Conservation (phyloP, 2,888 invertebrate species). For the Agrotis exclamationis region DNA sequence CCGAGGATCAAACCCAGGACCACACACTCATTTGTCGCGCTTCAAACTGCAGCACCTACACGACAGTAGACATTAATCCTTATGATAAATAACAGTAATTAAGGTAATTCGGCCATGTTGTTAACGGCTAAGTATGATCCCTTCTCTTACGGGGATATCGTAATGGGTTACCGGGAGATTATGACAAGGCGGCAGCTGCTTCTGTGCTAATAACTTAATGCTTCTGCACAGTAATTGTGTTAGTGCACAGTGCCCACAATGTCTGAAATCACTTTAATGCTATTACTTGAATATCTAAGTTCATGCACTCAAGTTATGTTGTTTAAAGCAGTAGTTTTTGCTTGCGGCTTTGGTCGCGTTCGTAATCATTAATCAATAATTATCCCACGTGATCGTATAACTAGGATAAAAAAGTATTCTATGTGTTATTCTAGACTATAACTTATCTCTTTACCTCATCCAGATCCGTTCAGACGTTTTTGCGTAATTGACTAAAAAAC, state of each 20-base stretch:
- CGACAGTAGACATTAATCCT: conserved; percentile 20
- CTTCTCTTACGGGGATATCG: conserved; percentile 22
- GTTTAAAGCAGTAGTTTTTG: too few species aligned
- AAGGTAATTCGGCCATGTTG: conserved; percentile 24
- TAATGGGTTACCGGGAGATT: conserved; percentile 43
- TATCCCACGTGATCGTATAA: too few species aligned
- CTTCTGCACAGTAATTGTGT: conserved; percentile 25
- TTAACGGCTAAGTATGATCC: conserved; percentile 39
- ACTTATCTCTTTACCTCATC: too few species aligned
- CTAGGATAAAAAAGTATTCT: too few species aligned
- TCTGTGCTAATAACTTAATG: conserved; percentile 27
- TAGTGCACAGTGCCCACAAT: conserved; percentile 26
- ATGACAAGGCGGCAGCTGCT: conserved; percentile 31
- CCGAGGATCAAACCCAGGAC: not conserved
- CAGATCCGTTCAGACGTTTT: too few species aligned
- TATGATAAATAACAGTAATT: conserved; percentile 45
- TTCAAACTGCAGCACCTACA: not conserved
- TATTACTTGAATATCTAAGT: conserved; percentile 4
- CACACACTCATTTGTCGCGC: not conserved
- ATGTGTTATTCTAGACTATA: too few species aligned
- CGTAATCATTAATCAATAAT: too few species aligned
- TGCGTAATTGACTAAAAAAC: too few species aligned
- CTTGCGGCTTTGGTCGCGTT: too few species aligned
- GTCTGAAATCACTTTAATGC: conserved; percentile 20
- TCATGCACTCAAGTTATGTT: not conserved